A percentile compares a stretch with the other conserved stretches of the same genome.
Evolutionary conservation across 2,797 vertebrate species (phyloP).

Genomic region (Pseudochirops cupreus): DNA sequence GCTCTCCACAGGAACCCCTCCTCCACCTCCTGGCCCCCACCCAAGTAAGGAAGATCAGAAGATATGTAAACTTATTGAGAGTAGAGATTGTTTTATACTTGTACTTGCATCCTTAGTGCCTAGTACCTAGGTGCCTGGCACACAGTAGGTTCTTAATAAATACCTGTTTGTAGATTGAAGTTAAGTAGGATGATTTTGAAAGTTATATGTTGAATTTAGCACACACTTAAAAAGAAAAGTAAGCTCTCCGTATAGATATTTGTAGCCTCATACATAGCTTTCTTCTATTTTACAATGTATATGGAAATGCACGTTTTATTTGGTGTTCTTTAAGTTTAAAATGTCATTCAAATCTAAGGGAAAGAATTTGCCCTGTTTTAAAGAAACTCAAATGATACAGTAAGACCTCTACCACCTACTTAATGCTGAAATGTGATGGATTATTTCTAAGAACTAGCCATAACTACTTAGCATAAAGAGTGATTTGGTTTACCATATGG

Average conservation of each 20-base stretch:
- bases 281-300: not conserved
- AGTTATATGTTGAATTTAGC: not conserved
- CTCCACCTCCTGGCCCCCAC: too few relatives aligned
- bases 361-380: slow-evolving; percentile 12
- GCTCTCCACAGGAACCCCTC: not conserved
- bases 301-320: not conserved
- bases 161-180: not conserved
- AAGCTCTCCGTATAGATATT: not conserved
- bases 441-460: slow-evolving; percentile 27
- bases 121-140: not conserved
- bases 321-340: not conserved
- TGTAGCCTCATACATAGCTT: not conserved
- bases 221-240: not conserved
- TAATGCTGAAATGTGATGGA: slow-evolving; percentile 8
- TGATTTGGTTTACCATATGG: slow-evolving; percentile 33
- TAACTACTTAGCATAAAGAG: slow-evolving; percentile 6
- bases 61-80: not conserved
- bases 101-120: not conserved
- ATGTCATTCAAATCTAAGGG: slow-evolving; percentile 13
- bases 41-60: not conserved
- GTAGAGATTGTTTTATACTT: not conserved
- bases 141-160: not conserved
- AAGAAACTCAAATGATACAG: slow-evolving; percentile 15
- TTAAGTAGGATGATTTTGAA: not conserved
- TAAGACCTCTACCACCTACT: slow-evolving; percentile 37